Conservation (phyloP, 2,113 vertebrate genomes). For the Pachypanchax playfairii region DNA sequence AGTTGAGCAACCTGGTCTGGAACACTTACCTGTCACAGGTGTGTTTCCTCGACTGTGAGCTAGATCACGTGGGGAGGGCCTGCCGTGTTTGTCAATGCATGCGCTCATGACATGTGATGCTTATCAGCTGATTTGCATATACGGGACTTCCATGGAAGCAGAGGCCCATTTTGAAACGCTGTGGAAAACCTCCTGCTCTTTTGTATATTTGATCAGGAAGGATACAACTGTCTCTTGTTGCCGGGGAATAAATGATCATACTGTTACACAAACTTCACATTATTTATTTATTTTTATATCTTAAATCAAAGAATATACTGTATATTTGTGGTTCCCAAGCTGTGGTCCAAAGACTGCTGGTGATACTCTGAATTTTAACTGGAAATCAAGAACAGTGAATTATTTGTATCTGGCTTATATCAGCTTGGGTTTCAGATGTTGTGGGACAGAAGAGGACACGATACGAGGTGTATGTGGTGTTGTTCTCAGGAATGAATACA, state of each 20-base stretch:
- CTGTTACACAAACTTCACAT: background rate
- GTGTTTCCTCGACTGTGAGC: constrained; percentile 63
- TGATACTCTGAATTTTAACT: no score
- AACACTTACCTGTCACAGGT: constrained; percentile 56
- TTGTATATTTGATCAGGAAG: constrained; percentile 62
- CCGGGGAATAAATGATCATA: constrained; percentile 4
- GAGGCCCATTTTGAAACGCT: constrained; percentile 49
- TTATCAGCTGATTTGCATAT: constrained; percentile 73
- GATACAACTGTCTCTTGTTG: constrained; percentile 28
- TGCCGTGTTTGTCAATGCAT: constrained; percentile 20
- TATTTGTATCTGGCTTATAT: no score
- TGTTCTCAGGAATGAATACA: no score
- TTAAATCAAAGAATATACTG: no score
- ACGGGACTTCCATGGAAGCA: constrained; percentile 75
- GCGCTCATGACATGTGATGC: constrained; percentile 43
- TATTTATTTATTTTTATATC: no score
- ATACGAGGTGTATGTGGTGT: no score
- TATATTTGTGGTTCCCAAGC: no score
- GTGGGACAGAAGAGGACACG: no score
- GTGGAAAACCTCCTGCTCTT: constrained; percentile 68
- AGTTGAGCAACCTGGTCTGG: constrained; percentile 41
- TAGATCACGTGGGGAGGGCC: constrained; percentile 36
- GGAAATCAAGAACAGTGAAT: no score
- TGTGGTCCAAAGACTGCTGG: no score
- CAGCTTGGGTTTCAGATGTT: no score